These are phyloP conservation scores for Takifugu ocellatus DNA, from an alignment of 2,797 vertebrate species.

Conservation along the genomic window DNA sequence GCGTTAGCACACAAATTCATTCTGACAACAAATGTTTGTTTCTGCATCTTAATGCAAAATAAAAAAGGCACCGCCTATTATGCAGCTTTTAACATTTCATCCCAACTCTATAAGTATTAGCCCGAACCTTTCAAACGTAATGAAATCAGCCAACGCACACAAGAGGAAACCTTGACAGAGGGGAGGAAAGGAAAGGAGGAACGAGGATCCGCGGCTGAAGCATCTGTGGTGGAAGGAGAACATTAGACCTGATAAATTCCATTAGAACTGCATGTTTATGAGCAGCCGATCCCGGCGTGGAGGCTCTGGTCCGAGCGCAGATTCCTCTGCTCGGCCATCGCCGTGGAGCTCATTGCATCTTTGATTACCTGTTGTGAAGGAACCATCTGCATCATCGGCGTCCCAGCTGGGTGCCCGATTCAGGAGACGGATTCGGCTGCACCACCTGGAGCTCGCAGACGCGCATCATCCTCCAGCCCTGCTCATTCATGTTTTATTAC, in stretches of 20 bases:
- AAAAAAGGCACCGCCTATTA: slow-evolving; percentile 13
- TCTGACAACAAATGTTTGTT: slow-evolving; percentile 15
- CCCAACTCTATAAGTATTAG: slow-evolving; percentile 48
- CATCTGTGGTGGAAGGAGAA: too few species aligned
- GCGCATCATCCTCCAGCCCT: background rate
- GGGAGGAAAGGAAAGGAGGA: slow-evolving; percentile 1
- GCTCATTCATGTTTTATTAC: slow-evolving; percentile 58
- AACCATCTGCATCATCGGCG: slow-evolving; percentile 68
- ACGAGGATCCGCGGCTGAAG: background rate
- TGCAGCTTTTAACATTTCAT: slow-evolving; percentile 40
- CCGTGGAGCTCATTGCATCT: too few species aligned
- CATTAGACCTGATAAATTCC: too few species aligned
- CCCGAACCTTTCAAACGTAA: slow-evolving; percentile 53
- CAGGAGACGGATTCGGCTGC: slow-evolving; percentile 55
- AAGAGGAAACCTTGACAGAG: slow-evolving; percentile 31
- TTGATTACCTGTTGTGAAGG: slow-evolving; percentile 67
- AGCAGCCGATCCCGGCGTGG: too few species aligned
- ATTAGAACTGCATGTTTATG: too few species aligned
- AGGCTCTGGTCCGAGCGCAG: too few species aligned
- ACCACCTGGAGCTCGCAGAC: slow-evolving; percentile 63
- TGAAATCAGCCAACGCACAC: slow-evolving; percentile 43
- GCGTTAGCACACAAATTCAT: background rate
- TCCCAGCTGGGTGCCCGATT: slow-evolving; percentile 58
- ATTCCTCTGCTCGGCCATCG: too few species aligned
- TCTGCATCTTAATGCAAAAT: background rate